Percentiles rank a stretch among this genome's conserved stretches.
These are phyloP conservation scores for Sebastes melanostomus DNA, from an alignment of 2,797 vertebrate genomes.

Conservation along the genomic window DNA sequence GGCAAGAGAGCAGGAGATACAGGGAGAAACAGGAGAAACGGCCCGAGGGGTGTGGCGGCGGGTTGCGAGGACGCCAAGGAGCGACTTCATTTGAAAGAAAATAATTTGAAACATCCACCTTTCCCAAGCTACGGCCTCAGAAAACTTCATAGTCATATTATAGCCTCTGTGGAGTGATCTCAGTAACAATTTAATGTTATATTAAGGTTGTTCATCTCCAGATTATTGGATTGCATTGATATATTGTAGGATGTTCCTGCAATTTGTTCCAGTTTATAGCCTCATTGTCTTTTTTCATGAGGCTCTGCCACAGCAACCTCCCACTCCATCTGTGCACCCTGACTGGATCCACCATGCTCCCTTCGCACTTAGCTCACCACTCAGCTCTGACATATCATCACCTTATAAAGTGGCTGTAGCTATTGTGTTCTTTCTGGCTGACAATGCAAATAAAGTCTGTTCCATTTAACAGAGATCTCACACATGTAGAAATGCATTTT, in stretches of 20 bases:
- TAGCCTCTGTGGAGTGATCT: background rate
- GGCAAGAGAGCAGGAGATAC: background rate
- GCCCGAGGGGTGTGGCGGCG: background rate
- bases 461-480: no score
- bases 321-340: constrained; percentile 25
- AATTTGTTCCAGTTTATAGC: constrained; percentile 36
- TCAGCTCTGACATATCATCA: background rate
- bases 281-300: constrained; percentile 9
- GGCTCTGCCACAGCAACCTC: constrained; percentile 10
- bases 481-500: no score
- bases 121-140: background rate
- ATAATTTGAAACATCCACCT: background rate
- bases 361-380: background rate
- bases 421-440: no score
- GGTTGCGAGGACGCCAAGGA: constrained; percentile 1
- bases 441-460: no score
- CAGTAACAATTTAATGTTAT: background rate
- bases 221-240: background rate
- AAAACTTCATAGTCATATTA: background rate
- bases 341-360: background rate
- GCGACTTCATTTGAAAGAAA: constrained; percentile 14
- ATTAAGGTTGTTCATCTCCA: constrained; percentile 11
- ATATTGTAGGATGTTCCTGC: constrained; percentile 1
- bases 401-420: background rate
- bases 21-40: background rate